Evolutionary conservation across 2,888 invertebrate species (phyloP).

Genomic region (Tenthredo notha): DNA sequence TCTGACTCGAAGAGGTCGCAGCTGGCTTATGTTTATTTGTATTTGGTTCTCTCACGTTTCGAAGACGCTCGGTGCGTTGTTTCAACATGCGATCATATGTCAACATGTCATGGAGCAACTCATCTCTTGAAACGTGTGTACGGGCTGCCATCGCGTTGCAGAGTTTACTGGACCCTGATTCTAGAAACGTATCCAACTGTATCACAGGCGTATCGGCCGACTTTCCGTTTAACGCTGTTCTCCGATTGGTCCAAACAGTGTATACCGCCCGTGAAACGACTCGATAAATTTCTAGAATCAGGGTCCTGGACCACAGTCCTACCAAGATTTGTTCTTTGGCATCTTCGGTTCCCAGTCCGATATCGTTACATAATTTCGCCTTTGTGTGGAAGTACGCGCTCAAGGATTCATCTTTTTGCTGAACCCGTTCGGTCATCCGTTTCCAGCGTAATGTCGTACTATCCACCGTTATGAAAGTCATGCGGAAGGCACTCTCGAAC

Average conservation of each 20-base stretch:
- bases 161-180: background rate
- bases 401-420: background rate
- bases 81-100: slow-evolving; percentile 23
- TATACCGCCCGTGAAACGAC: too few species aligned
- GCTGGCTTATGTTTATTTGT: too few species aligned
- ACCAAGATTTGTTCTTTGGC: background rate
- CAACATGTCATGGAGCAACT: background rate
- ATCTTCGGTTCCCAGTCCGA: background rate
- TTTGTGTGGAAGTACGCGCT: background rate
- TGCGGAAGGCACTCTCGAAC: slow-evolving; percentile 28
- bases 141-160: background rate
- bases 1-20: too few species aligned
- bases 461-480: slow-evolving; percentile 28
- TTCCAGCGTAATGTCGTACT: background rate
- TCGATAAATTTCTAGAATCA: too few species aligned
- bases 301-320: background rate
- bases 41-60: too few species aligned
- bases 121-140: background rate
- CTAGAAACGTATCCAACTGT: too few species aligned
- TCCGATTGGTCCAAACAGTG: too few species aligned
- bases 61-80: background rate
- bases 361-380: background rate
- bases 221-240: too few species aligned
- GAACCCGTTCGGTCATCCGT: background rate
- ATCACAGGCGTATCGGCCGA: too few species aligned